phyloP scores from a whole-genome alignment of 2,113 vertebrate genomes.

The Sterna hirundo region DNA sequence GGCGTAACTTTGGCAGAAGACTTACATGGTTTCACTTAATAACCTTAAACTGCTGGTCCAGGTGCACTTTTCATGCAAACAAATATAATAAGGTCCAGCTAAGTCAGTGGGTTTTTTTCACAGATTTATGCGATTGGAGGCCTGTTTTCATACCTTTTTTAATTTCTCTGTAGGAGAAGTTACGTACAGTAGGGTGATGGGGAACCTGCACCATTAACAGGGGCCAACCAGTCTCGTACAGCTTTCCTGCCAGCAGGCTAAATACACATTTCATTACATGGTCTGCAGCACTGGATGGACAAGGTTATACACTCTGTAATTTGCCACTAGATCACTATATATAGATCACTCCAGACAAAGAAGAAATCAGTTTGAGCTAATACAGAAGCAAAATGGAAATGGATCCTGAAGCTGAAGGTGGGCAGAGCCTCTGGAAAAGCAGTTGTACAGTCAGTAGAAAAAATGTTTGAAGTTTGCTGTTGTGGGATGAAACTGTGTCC shows the following conservation, averaged over 20 bases:
- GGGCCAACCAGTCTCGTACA: background rate
- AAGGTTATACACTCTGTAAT: background rate
- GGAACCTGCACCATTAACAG: background rate
- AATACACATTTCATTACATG: background rate
- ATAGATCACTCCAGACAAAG: background rate
- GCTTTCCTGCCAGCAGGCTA: background rate
- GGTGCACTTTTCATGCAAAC: background rate
- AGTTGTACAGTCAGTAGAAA: background rate
- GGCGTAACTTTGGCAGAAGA: background rate
- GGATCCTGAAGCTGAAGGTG: background rate
- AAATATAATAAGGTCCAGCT: background rate
- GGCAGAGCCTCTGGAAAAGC: background rate
- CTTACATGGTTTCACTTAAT: background rate
- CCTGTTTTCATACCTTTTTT: background rate
- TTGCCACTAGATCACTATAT: background rate
- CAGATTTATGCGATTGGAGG: background rate
- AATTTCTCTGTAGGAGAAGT: background rate
- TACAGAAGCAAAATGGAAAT: background rate
- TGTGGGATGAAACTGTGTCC: background rate
- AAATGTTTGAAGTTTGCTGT: background rate
- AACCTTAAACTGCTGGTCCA: background rate
- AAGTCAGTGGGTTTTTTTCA: background rate
- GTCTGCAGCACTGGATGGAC: background rate
- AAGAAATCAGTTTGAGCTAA: background rate
- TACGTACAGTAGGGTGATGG: accelerated